phyloP scores from a whole-genome alignment of 1,140 invertebrate species.

The Mizuhopecten yessoensis region DNA sequence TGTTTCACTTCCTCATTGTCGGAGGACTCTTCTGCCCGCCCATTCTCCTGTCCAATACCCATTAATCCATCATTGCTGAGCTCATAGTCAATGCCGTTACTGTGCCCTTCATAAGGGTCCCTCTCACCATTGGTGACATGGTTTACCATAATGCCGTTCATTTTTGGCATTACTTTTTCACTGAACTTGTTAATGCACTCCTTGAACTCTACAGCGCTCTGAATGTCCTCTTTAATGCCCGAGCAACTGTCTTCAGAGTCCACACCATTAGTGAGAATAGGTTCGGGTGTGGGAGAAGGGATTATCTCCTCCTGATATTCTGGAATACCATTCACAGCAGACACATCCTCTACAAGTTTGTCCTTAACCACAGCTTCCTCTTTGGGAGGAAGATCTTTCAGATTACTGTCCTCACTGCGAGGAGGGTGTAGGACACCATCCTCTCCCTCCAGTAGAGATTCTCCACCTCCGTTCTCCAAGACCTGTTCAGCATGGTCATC shows the following conservation, averaged over 20 bases:
- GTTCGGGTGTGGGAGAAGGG: conserved; percentile 56
- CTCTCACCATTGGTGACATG: conserved; percentile 53
- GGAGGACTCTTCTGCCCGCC: not conserved
- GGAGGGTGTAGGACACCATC: not conserved
- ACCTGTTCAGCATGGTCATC: not conserved
- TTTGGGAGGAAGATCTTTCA: not conserved
- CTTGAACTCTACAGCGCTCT: conserved; percentile 45
- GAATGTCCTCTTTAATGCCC: conserved; percentile 39
- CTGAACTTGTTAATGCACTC: conserved; percentile 54
- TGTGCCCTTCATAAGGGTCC: conserved; percentile 41
- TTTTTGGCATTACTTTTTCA: conserved; percentile 47
- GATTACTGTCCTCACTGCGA: not conserved
- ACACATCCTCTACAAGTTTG: conserved; percentile 21
- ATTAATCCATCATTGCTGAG: conserved; percentile 8
- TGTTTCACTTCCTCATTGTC: conserved; percentile 37
- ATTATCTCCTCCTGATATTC: conserved; percentile 58
- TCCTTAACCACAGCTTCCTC: not conserved
- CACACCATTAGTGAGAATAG: not conserved
- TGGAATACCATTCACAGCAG: conserved; percentile 45
- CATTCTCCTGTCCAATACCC: not conserved
- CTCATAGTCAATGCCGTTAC: conserved; percentile 38
- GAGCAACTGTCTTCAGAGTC: conserved; percentile 42
- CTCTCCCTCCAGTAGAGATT: not conserved
- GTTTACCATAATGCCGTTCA: conserved; percentile 55
- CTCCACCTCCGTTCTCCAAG: not conserved